Base-by-base conservation (phyloP, 2,113 vertebrate genomes). In the Ictalurus punctatus region DNA sequence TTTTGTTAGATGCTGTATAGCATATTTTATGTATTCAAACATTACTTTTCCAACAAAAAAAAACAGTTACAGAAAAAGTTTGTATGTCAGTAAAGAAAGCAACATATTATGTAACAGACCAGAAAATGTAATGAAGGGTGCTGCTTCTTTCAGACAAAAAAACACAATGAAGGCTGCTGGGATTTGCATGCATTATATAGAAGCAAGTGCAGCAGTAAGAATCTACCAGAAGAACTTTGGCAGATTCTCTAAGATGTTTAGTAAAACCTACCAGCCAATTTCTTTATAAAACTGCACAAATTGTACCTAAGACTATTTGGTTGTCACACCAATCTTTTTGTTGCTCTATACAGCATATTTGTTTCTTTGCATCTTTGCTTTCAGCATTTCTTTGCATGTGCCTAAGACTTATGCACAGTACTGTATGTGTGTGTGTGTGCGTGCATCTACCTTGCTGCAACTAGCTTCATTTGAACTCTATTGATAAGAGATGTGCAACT, bases 401-500 rank as follows among this genome's bases (percentile, higher is more conserved):
- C 69, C 14, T 87, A 40, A 44, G 5, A 27, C 12, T 48, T 25
- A 27, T 78, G 44, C 1, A 78, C 23, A 76, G 8, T 48, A 34
- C 74, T 30, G 25, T 59, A 16, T 56, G 65, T 54, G 23, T 65
- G 40, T 23, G 4, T 59, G 85, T 30, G 58, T 12, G 27, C 83
- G 59, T 67, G 7, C 37, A 16, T 89, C 91, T 94, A 98, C 98
- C 98, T 99, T 90, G 89, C 92, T 61, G 96, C 96, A 0, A 83
- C 90, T 8, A 99, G 95, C 73, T 91, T 95, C 90, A 98, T 94
- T 63, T 97, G 95, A 0, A 97, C 95, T 78, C 93, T 94, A 90
- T 89, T 96, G 83, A 96, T 94, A n/a, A 98, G 95, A 80, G 94
- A 87, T 0, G 96, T 95, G 90, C 98, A 99, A 93, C 97, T 98